Percentiles rank a stretch among this genome's conserved stretches.
Conservation (phyloP, 2,888 invertebrate species). For the Erebia aethiops region DNA sequence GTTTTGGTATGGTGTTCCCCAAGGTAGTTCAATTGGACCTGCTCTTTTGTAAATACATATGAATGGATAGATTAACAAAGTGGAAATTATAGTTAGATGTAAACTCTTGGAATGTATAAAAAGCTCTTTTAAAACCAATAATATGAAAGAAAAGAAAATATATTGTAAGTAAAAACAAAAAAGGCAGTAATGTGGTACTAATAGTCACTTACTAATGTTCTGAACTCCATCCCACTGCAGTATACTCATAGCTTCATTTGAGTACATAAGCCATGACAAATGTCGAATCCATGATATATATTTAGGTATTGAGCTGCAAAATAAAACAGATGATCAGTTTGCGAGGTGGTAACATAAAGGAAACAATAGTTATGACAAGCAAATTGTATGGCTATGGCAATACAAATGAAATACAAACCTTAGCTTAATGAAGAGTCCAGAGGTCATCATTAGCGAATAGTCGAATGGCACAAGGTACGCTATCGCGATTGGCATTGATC, state of each 20-base stretch:
- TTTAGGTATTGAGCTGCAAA: constrained; percentile 85
- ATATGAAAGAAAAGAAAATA: too few relatives aligned
- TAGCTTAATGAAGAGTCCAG: constrained; percentile 92
- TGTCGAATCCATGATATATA: constrained; percentile 90
- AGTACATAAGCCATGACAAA: constrained; percentile 93
- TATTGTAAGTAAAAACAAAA: too few relatives aligned
- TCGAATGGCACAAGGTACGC: constrained; percentile 94
- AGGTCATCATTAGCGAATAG: constrained; percentile 93
- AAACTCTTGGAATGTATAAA: too few relatives aligned
- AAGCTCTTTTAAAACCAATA: too few relatives aligned
- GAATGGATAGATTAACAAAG: not conserved
- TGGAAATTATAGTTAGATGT: too few relatives aligned
- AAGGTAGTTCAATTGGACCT: not conserved
- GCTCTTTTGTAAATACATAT: not conserved
- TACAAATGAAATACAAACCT: constrained; percentile 77
- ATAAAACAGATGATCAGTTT: constrained; percentile 6
- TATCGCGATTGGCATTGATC: constrained; percentile 90
- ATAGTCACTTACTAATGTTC: constrained; percentile 85
- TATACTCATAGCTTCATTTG: constrained; percentile 92
- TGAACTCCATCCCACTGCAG: constrained; percentile 90
- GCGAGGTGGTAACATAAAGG: not conserved
- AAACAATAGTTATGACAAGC: not conserved
- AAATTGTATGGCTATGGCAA: not conserved
- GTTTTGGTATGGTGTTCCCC: not conserved
- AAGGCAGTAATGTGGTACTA: not conserved